A percentile compares a stretch with the other conserved stretches of the same genome.
Evolutionary conservation across 2,113 vertebrate species (phyloP).

Genomic region (Girardinichthys multiradiatus): DNA sequence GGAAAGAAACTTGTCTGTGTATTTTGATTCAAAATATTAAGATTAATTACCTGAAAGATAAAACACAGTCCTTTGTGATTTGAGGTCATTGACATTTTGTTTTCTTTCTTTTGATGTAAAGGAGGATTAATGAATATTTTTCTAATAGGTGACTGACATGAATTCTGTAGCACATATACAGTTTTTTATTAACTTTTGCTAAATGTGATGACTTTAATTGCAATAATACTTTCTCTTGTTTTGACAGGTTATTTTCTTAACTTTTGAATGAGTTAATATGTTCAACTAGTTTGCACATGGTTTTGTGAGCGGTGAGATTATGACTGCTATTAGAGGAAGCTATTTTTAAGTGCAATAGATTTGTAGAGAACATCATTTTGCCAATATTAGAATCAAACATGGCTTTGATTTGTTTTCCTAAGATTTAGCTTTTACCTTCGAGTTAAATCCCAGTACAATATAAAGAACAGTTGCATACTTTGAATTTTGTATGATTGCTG

Average conservation of each 20-base stretch:
- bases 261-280: constrained; percentile 32
- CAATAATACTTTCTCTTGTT: constrained; percentile 28
- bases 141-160: constrained; percentile 16
- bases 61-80: constrained; percentile 30
- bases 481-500: constrained; percentile 6
- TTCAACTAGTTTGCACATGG: constrained; percentile 62
- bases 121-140: constrained; percentile 17
- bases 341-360: constrained; percentile 78
- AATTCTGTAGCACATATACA: constrained; percentile 31
- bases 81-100: constrained; percentile 11
- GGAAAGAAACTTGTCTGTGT: constrained; percentile 34
- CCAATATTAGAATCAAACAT: constrained; percentile 42
- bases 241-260: constrained; percentile 43
- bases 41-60: constrained; percentile 25
- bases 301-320: constrained; percentile 39
- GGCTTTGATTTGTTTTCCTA: constrained; percentile 52
- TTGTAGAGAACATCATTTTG: constrained; percentile 65
- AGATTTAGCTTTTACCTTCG: constrained; percentile 38
- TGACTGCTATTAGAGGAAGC: constrained; percentile 64
- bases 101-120: constrained; percentile 12
- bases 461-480: constrained; percentile 3
- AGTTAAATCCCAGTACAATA: constrained; percentile 37
- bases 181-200: constrained; percentile 36
- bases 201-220: constrained; percentile 20
- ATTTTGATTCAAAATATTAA: constrained; percentile 28